Evolutionary conservation across 2,113 vertebrate species (phyloP).

Genomic region (Dromiciops gliroides): DNA sequence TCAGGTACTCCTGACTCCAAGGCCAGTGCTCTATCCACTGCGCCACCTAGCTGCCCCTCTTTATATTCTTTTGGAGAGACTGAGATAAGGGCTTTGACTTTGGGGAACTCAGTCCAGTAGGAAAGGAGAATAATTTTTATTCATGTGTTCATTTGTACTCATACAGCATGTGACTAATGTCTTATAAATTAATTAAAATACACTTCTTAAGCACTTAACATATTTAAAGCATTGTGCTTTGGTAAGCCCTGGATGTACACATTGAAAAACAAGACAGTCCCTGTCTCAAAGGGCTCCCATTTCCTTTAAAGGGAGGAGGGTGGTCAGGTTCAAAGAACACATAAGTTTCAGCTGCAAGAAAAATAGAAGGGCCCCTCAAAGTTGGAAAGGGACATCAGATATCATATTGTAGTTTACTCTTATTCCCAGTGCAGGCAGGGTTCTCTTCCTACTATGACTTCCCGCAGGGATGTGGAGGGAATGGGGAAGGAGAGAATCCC

Average conservation of each 20-base stretch:
- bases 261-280: neutral
- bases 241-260: neutral
- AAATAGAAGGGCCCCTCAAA: neutral
- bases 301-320: neutral
- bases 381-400: neutral
- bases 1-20: too few relatives aligned
- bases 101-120: neutral
- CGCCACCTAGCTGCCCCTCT: too few relatives aligned
- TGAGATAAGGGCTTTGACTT: neutral
- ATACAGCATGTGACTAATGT: neutral
- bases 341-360: neutral
- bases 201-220: neutral
- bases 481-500: too few relatives aligned
- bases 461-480: too few relatives aligned
- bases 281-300: neutral
- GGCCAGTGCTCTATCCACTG: too few relatives aligned
- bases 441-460: too few relatives aligned
- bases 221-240: neutral
- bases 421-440: neutral
- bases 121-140: neutral
- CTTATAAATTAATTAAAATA: neutral
- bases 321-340: neutral
- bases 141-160: neutral
- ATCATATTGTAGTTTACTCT: neutral
- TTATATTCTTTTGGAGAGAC: neutral